Evolutionary conservation across 2,113 vertebrate genomes (phyloP), one percentile per base, ranked within the genome.

Genomic region (Engraulis encrasicolus): DNA sequence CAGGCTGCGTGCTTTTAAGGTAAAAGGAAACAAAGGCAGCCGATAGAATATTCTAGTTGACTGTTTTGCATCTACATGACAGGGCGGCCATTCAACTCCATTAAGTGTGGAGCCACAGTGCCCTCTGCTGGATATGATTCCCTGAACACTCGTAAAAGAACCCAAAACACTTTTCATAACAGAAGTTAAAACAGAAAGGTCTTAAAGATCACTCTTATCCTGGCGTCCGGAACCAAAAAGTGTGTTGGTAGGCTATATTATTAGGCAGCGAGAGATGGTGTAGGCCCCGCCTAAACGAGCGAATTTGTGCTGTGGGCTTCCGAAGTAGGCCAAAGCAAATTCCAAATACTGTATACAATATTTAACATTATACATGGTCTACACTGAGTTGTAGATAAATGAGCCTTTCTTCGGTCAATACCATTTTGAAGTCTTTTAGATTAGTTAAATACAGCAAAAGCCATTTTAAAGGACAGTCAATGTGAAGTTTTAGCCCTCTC

Each of bases 401-500:
- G 14, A 11, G 17, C 12, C 12, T 15, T 74, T 74, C 11, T 1
- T 14, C 15, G 23, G 27, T 15, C 54, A 58, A n/a, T 2, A 12
- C 12, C 12, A 71, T 74, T 74, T 34, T 74, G 27, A 15, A 36
- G 14, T 14, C 27, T 74, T 6, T 34, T 74, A 34, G 15, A 17
- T 34, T n/a, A 2, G 23, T 36, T 52, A 77, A 34, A 6, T n/a
- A n/a, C n/a, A 6, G n/a, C 77, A 81, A 38, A 17, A 54, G 34
- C 36, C 54, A 50, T 78, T 61, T 78, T 18, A 82, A 11, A n/a
- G 2, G 52, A 11, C 45, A 90, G 89, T 92, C 88, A 93, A 92
- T 88, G 90, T 92, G 34, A 90, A 91, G 86, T 90, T 90, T 88
- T 89, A 77, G 71, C 85, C 9, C 87, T 89, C 89, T 87, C 86